Percentiles rank a stretch among this genome's conserved stretches.
Evolutionary conservation across 2,888 invertebrate genomes (phyloP).

Genomic region (Leucophora obtusa): DNA sequence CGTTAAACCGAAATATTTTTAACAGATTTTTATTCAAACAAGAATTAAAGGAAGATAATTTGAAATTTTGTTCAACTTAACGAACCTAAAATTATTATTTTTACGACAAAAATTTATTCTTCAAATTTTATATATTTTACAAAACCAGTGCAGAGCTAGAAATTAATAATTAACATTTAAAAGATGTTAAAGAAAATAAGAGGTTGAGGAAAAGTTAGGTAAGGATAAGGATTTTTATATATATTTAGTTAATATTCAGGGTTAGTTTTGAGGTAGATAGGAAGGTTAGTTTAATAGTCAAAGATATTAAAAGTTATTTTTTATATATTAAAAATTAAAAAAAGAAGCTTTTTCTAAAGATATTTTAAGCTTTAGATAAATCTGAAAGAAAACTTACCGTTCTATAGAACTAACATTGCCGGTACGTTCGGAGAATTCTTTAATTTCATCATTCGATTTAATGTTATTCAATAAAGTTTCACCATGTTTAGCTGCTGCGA

Average conservation of each 20-base stretch:
- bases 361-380: slow-evolving; percentile 22
- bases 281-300: slow-evolving; percentile 27
- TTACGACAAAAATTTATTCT: slow-evolving; percentile 42
- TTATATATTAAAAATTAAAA: slow-evolving; percentile 16
- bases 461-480: slow-evolving; percentile 89
- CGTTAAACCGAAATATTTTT: slow-evolving; percentile 33
- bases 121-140: slow-evolving; percentile 63
- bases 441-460: slow-evolving; percentile 80
- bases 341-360: slow-evolving; percentile 10
- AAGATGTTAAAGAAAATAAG: slow-evolving; percentile 46
- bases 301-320: slow-evolving; percentile 21
- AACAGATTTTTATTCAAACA: slow-evolving; percentile 6
- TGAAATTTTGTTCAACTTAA: slow-evolving; percentile 43
- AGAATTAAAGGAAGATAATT: slow-evolving; percentile 34
- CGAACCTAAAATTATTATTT: slow-evolving; percentile 52
- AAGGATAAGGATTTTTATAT: slow-evolving; percentile 46
- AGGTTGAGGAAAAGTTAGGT: slow-evolving; percentile 66
- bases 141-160: slow-evolving; percentile 79
- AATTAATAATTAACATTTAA: slow-evolving; percentile 66
- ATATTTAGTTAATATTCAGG: slow-evolving; percentile 1
- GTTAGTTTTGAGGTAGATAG: slow-evolving; percentile 24
- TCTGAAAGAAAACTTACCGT: slow-evolving; percentile 81
- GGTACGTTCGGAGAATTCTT: slow-evolving; percentile 84
- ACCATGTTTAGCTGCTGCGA: slow-evolving; percentile 92
- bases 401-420: slow-evolving; percentile 95